Conservation (phyloP, 2,797 vertebrate genomes). For the Thaleichthys pacificus region DNA sequence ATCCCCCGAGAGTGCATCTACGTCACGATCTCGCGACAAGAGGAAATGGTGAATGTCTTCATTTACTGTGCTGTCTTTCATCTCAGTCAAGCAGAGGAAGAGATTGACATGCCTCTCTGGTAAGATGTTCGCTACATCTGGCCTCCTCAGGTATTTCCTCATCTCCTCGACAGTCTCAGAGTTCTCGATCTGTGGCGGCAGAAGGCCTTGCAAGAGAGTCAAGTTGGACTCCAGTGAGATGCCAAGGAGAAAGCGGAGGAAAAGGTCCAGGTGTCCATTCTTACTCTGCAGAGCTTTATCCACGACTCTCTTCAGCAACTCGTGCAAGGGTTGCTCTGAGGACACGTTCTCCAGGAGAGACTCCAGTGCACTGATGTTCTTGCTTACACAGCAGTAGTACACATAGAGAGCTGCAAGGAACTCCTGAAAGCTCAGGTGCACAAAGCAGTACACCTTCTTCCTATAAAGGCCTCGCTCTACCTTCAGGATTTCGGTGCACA, state of each 20-base stretch:
- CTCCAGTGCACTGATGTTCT: slow-evolving; percentile 2
- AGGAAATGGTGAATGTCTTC: slow-evolving; percentile 16
- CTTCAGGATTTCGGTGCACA: slow-evolving; percentile 41
- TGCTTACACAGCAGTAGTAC: slow-evolving; percentile 33
- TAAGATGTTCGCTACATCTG: slow-evolving; percentile 16
- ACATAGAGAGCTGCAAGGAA: slow-evolving; percentile 43
- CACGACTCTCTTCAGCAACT: slow-evolving; percentile 2
- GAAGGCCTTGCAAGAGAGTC: slow-evolving; percentile 17
- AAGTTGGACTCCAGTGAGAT: slow-evolving; percentile 8
- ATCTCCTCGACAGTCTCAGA: slow-evolving; percentile 23
- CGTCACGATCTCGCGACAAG: not conserved
- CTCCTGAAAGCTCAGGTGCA: slow-evolving; percentile 41
- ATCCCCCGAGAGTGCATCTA: not conserved
- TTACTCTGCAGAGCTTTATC: not conserved
- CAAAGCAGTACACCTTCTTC: slow-evolving; percentile 39
- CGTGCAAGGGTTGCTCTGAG: not conserved
- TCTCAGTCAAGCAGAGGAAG: slow-evolving; percentile 28
- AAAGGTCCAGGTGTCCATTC: slow-evolving; percentile 11
- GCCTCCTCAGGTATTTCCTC: slow-evolving; percentile 24
- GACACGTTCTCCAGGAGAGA: not conserved
- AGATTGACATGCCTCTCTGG: slow-evolving; percentile 38
- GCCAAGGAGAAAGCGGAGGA: slow-evolving; percentile 12
- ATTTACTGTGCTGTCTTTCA: slow-evolving; percentile 8
- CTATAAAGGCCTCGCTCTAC: slow-evolving; percentile 21
- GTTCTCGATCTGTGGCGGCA: slow-evolving; percentile 9